A percentile compares a stretch with the other conserved stretches of the same genome.
These are phyloP conservation scores for Rousettus leschenaultii DNA, from an alignment of 2,113 vertebrate genomes.

Conservation along the genomic window DNA sequence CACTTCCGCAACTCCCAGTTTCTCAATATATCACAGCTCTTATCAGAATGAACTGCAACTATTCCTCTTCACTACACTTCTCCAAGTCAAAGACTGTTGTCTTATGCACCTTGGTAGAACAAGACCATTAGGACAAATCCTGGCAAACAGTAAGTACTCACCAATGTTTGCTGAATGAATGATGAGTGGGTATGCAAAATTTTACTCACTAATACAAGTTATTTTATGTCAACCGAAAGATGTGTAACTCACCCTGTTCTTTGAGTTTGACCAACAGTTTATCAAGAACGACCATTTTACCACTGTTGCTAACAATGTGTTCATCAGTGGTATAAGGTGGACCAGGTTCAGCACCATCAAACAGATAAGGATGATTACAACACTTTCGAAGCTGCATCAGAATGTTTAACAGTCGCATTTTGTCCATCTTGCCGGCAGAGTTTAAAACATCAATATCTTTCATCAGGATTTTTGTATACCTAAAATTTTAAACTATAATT, in stretches of 20 bases:
- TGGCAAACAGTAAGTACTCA: constrained; percentile 16
- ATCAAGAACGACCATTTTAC: constrained; percentile 92
- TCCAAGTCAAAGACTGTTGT: neutral
- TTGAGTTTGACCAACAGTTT: constrained; percentile 90
- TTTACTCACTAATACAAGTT: constrained; percentile 6
- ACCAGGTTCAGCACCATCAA: constrained; percentile 92
- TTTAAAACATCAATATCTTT: constrained; percentile 94
- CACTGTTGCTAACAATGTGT: constrained; percentile 91
- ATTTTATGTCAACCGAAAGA: constrained; percentile 15
- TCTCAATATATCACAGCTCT: neutral
- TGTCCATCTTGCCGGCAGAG: constrained; percentile 93
- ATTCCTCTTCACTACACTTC: constrained; percentile 24
- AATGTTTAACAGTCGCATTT: constrained; percentile 93
- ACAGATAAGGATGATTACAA: constrained; percentile 93
- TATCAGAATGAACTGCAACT: neutral
- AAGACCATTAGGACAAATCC: neutral
- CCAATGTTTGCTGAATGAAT: neutral
- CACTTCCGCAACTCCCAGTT: neutral
- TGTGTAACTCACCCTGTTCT: constrained; percentile 85
- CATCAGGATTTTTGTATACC: constrained; percentile 94
- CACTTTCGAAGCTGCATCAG: constrained; percentile 93
- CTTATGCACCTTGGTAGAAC: neutral
- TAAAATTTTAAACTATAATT: constrained; percentile 73
- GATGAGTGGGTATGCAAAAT: neutral
- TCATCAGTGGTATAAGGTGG: constrained; percentile 93